Conservation (phyloP, 2,888 invertebrate species). For the Morpho achilles region DNA sequence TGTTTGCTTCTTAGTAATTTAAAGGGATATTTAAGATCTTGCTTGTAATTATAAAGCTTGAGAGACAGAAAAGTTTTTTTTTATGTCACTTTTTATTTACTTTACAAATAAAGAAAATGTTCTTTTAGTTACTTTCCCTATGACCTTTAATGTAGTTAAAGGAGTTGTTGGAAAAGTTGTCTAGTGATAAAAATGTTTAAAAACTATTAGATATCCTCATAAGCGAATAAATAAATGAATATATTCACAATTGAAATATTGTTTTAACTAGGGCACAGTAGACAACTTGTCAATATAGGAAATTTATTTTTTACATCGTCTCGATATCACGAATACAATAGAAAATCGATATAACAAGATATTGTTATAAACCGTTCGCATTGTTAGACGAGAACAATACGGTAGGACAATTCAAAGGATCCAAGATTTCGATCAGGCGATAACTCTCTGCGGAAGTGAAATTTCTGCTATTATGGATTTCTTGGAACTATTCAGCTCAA, state of each 20-base stretch:
- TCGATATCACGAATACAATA: constrained; percentile 23
- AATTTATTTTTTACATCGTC: constrained; percentile 18
- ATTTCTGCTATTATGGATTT: constrained; percentile 24
- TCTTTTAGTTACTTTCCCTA: too few relatives aligned
- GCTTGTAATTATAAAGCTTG: too few relatives aligned
- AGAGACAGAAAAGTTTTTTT: too few relatives aligned
- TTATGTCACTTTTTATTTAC: too few relatives aligned
- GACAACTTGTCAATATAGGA: constrained; percentile 1
- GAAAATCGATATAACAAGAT: constrained; percentile 30
- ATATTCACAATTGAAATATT: too few relatives aligned
- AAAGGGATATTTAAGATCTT: too few relatives aligned
- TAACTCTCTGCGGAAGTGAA: constrained; percentile 25
- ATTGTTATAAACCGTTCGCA: constrained; percentile 28
- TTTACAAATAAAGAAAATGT: too few relatives aligned
- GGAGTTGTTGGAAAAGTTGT: too few relatives aligned
- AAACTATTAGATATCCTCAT: background rate
- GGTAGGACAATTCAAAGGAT: constrained; percentile 26
- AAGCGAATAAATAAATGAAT: too few relatives aligned
- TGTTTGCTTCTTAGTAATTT: too few relatives aligned
- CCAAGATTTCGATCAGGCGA: constrained; percentile 26
- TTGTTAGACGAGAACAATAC: constrained; percentile 30
- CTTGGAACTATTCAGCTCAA: constrained; percentile 2
- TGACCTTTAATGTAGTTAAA: too few relatives aligned
- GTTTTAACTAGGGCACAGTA: background rate
- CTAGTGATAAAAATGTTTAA: too few relatives aligned